Evolutionary conservation across 2,797 vertebrate species (phyloP).

Genomic region (Hypotaenidia philippensis): DNA sequence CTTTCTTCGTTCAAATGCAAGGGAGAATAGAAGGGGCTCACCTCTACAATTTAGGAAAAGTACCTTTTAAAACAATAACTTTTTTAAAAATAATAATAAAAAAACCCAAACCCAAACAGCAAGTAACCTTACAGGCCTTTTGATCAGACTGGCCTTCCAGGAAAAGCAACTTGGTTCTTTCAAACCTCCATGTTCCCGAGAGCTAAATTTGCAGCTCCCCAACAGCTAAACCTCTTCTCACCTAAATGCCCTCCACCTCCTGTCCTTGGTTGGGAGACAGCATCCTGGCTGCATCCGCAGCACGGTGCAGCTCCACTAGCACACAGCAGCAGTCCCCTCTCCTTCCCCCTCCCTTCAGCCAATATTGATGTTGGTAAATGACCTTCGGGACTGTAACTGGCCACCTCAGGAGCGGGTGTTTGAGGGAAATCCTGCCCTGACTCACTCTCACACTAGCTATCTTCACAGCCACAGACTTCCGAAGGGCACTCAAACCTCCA

Average conservation of each 20-base stretch:
- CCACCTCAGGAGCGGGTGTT: slow-evolving; percentile 13
- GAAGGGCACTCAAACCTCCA: slow-evolving; percentile 51
- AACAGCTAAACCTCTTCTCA: not conserved
- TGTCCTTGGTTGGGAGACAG: not conserved
- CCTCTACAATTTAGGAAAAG: not conserved
- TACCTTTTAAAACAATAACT: not conserved
- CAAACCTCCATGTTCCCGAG: not conserved
- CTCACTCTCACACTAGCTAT: slow-evolving; percentile 51
- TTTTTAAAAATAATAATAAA: not conserved
- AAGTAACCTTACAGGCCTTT: not conserved
- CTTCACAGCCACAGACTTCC: slow-evolving; percentile 73
- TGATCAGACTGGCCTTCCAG: not conserved
- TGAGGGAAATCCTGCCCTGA: slow-evolving; percentile 60
- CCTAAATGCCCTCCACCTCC: not conserved
- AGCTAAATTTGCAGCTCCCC: not conserved
- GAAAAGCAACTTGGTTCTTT: not conserved
- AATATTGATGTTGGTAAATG: not conserved
- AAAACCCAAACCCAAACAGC: not conserved
- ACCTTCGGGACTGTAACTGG: not conserved
- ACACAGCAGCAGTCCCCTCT: not conserved
- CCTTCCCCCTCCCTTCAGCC: not conserved
- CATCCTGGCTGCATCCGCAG: accelerated
- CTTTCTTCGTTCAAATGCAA: not conserved
- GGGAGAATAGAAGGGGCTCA: not conserved
- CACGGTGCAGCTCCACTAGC: not conserved